A percentile compares a stretch with the other conserved stretches of the same genome.
Conservation (phyloP, 2,888 invertebrate genomes). For the Lasioglossum pauxillum region DNA sequence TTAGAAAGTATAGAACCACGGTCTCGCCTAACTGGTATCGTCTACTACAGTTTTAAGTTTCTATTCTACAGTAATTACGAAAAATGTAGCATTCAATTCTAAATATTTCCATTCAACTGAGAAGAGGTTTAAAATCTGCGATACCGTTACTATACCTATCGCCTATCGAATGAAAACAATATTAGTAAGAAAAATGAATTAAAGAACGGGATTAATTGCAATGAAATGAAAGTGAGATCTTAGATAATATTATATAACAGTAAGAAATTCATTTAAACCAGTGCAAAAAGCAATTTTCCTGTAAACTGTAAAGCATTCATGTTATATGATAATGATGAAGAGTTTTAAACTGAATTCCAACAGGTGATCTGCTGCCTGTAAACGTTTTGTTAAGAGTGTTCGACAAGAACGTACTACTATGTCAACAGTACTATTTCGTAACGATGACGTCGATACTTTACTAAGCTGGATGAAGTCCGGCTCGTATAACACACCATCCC, state of each 20-base stretch:
- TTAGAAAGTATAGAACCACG: not conserved
- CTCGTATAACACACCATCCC: constrained; percentile 84
- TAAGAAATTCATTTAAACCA: not conserved
- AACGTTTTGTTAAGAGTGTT: not conserved
- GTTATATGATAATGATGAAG: not conserved
- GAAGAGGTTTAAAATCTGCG: not conserved
- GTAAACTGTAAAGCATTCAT: not conserved
- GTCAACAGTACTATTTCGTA: not conserved
- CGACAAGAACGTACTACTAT: not conserved
- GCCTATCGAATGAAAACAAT: not conserved
- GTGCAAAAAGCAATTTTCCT: not conserved
- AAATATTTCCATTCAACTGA: not conserved
- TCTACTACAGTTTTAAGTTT: not conserved
- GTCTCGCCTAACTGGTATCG: not conserved
- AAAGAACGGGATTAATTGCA: not conserved
- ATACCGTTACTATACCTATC: not conserved
- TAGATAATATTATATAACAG: not conserved
- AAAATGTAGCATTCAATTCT: not conserved
- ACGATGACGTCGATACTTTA: constrained; percentile 53
- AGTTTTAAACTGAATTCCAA: not conserved
- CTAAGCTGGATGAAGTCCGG: constrained; percentile 67
- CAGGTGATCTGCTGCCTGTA: not conserved
- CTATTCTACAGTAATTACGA: not conserved
- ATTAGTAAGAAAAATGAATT: not conserved
- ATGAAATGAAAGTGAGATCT: not conserved